Conservation (phyloP, 2,888 invertebrate species). For the Harpalus rubripes region DNA sequence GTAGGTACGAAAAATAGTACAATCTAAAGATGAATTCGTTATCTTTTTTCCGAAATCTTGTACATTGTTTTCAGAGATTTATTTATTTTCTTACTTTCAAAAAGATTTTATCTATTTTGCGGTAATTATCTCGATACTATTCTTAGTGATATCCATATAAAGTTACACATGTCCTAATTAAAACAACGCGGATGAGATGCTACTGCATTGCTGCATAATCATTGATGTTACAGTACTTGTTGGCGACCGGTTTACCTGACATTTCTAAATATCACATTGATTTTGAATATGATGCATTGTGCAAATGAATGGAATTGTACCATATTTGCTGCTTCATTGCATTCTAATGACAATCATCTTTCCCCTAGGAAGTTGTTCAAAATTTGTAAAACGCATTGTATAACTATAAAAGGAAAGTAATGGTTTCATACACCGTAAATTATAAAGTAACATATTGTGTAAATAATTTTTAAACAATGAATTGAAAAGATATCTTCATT, state of each 20-base stretch:
- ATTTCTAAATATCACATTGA: constrained; percentile 45
- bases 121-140: background rate
- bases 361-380: background rate
- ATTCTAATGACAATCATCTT: background rate
- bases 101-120: background rate
- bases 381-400: background rate
- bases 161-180: constrained; percentile 3
- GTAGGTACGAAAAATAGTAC: background rate
- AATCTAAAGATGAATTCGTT: background rate
- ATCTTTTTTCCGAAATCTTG: background rate
- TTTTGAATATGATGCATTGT: constrained; percentile 40
- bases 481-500: no score
- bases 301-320: background rate
- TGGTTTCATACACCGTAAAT: no score
- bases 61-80: background rate
- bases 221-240: background rate
- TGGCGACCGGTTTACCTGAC: constrained; percentile 40
- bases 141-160: background rate
- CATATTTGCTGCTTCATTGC: background rate
- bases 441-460: no score
- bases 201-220: background rate
- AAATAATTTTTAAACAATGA: no score
- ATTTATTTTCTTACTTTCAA: background rate
- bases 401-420: background rate
- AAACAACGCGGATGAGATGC: background rate